Conservation (phyloP, 1,140 invertebrate genomes). For the Bombyx mandarina region DNA sequence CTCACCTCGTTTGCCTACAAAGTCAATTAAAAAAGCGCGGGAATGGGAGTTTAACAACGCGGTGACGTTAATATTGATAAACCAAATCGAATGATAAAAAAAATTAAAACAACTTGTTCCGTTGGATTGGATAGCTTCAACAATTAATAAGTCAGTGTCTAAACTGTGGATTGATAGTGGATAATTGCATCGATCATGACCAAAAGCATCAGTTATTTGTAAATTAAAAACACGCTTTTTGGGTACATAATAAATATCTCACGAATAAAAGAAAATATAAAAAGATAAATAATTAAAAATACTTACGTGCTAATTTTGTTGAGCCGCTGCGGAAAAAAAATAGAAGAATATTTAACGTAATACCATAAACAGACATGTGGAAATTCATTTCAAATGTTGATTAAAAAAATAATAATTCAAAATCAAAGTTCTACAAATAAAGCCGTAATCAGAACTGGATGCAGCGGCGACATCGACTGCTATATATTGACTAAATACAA, state of each 20-base stretch:
- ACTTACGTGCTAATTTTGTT: constrained; percentile 49
- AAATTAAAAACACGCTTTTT: background rate
- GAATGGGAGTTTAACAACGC: no score
- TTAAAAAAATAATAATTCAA: background rate
- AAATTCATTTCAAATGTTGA: constrained; percentile 28
- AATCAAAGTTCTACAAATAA: constrained; percentile 23
- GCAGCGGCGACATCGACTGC: constrained; percentile 29
- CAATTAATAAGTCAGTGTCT: no score
- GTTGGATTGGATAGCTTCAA: no score
- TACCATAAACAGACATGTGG: constrained; percentile 15
- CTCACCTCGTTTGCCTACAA: no score
- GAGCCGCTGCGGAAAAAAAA: constrained; percentile 22
- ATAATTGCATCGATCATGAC: no score
- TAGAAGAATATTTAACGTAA: constrained; percentile 25
- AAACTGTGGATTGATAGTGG: no score
- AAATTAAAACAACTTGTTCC: no score
- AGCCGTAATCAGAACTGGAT: constrained; percentile 26
- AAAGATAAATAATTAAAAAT: constrained; percentile 4
- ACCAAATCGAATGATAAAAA: no score
- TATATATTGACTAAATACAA: constrained; percentile 49
- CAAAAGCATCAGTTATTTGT: background rate
- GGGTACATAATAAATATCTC: no score
- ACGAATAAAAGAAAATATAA: no score
- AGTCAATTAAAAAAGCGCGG: no score
- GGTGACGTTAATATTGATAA: no score